These are phyloP conservation scores for Zeugodacus cucurbitae DNA, from an alignment of 1,140 invertebrate genomes.

Conservation along the genomic window DNA sequence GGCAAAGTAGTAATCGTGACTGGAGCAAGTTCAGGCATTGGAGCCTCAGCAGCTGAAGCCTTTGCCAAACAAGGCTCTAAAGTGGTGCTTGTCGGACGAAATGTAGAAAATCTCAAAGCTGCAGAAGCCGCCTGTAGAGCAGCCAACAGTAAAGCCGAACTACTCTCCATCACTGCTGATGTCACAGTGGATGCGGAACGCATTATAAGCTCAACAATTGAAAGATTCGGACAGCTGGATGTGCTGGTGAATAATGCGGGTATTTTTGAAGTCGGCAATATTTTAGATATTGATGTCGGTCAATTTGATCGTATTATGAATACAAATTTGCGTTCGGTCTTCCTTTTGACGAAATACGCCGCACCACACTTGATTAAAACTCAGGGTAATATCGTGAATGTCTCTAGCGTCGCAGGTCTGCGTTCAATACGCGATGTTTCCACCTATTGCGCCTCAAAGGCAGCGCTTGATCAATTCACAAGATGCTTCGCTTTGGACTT, in stretches of 20 bases:
- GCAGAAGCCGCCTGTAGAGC: slow-evolving; percentile 70
- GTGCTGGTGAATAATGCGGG: slow-evolving; percentile 85
- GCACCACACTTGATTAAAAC: slow-evolving; percentile 78
- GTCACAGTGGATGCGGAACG: slow-evolving; percentile 72
- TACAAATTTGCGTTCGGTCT: slow-evolving; percentile 79
- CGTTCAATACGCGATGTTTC: slow-evolving; percentile 74
- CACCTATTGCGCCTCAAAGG: slow-evolving; percentile 84
- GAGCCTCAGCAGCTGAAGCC: slow-evolving; percentile 81
- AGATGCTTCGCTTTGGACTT: slow-evolving; percentile 77
- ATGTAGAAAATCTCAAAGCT: slow-evolving; percentile 73
- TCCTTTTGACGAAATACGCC: slow-evolving; percentile 79
- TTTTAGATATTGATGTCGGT: slow-evolving; percentile 79
- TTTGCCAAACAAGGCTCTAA: slow-evolving; percentile 79
- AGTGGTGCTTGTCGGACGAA: slow-evolving; percentile 77
- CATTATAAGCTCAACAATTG: slow-evolving; percentile 73
- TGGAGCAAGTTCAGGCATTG: slow-evolving; percentile 89
- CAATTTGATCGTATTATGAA: slow-evolving; percentile 79
- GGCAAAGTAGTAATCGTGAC: slow-evolving; percentile 78
- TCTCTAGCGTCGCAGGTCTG: slow-evolving; percentile 79
- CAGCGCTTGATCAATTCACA: slow-evolving; percentile 85
- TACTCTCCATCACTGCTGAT: slow-evolving; percentile 69
- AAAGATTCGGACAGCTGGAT: slow-evolving; percentile 74
- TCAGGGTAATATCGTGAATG: slow-evolving; percentile 83
- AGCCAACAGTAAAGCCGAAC: slow-evolving; percentile 48
- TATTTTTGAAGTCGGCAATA: slow-evolving; percentile 75